Evolutionary conservation across 2,113 vertebrate species (phyloP).

Genomic region (Poeciliopsis turrubarensis): DNA sequence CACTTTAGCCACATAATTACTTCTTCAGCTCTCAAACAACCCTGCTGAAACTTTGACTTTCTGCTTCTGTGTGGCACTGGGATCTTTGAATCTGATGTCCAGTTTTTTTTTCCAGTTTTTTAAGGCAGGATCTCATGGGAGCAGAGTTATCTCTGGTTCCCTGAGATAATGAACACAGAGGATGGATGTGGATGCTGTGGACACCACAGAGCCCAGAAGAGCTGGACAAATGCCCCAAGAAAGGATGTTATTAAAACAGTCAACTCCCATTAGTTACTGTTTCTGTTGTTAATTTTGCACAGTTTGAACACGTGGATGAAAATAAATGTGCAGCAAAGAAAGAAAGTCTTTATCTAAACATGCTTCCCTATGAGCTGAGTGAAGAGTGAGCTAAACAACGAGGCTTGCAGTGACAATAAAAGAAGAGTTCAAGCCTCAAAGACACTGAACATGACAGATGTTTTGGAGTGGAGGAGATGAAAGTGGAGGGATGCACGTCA

Average conservation of each 20-base stretch:
- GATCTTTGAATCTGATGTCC: conserved; percentile 1
- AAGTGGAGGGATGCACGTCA: conserved; percentile 8
- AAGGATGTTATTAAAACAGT: conserved; percentile 1
- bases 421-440: conserved; percentile 11
- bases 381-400: background rate
- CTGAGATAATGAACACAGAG: conserved; percentile 14
- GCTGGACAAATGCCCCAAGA: conserved; percentile 24
- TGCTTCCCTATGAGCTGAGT: background rate
- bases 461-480: conserved; percentile 23
- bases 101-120: conserved; percentile 24
- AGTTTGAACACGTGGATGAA: background rate
- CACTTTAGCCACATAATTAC: background rate
- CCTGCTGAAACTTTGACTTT: background rate
- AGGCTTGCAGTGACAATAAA: background rate
- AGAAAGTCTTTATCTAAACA: background rate
- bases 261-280: conserved; percentile 23
- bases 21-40: conserved; percentile 5
- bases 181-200: conserved; percentile 22
- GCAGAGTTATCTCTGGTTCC: conserved; percentile 14
- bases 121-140: conserved; percentile 20
- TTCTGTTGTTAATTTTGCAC: background rate
- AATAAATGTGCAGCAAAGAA: background rate
- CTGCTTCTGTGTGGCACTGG: conserved; percentile 2
- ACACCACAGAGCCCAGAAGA: background rate
- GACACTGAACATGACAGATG: conserved; percentile 11